Percentiles rank a stretch among this genome's conserved stretches.
phyloP scores from a whole-genome alignment of 1,140 invertebrate species.

The Solenopsis fugax region DNA sequence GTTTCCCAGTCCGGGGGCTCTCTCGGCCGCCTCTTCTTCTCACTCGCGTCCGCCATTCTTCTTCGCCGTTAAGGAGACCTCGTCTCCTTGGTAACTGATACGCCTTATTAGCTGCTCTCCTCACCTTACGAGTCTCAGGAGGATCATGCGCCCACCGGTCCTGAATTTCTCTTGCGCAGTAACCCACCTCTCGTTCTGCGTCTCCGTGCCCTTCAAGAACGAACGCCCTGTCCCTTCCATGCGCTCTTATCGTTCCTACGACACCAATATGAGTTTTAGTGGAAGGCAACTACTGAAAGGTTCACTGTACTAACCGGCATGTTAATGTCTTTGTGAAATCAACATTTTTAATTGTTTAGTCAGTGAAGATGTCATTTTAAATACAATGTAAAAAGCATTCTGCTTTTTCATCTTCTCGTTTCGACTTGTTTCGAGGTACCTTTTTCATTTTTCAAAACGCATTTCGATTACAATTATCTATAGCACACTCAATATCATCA shows the following conservation, averaged over 20 bases:
- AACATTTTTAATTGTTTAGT: not conserved
- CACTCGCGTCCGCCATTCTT: constrained; percentile 79
- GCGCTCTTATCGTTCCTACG: not conserved
- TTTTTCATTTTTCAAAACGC: not conserved
- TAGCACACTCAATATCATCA: not conserved
- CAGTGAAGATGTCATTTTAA: not conserved
- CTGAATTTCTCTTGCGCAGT: constrained; percentile 69
- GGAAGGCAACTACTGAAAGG: not conserved
- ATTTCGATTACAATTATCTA: not conserved
- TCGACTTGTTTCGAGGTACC: not conserved
- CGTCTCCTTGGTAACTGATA: constrained; percentile 82
- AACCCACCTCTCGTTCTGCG: constrained; percentile 58
- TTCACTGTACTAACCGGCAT: not conserved
- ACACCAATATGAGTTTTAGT: constrained; percentile 1
- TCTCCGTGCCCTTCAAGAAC: constrained; percentile 16
- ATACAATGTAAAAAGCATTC: not conserved
- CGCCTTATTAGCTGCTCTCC: constrained; percentile 79
- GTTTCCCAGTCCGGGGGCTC: constrained; percentile 79
- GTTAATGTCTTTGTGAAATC: not conserved
- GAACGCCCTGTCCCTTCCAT: constrained; percentile 11
- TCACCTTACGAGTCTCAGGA: constrained; percentile 77
- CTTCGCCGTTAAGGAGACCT: constrained; percentile 79
- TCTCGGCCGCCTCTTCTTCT: constrained; percentile 66
- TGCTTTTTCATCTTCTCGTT: not conserved
- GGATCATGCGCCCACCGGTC: constrained; percentile 76